Evolutionary conservation across 2,797 vertebrate genomes (phyloP).

Genomic region (Acanthopagrus latus): DNA sequence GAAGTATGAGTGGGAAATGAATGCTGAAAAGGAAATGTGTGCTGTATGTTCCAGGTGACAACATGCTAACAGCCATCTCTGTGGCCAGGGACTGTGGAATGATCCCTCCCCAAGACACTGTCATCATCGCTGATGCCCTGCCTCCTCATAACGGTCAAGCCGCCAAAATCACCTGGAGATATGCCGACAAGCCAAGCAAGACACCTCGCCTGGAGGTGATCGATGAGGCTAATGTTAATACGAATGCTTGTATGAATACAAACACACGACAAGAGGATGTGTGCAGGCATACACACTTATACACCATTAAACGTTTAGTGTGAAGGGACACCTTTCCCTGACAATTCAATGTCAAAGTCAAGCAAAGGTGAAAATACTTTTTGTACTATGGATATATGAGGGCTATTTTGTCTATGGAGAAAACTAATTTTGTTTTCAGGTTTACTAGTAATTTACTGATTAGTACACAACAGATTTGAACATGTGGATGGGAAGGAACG

Average conservation of each 20-base stretch:
- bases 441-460: not conserved
- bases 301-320: not conserved
- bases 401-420: too few species aligned
- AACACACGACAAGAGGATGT: not conserved
- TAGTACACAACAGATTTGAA: not conserved
- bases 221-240: not conserved
- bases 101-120: conserved; percentile 94
- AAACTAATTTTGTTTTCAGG: too few species aligned
- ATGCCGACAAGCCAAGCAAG: conserved; percentile 91
- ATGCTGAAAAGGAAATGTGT: not conserved
- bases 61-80: conserved; percentile 98
- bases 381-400: too few species aligned
- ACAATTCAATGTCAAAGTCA: not conserved
- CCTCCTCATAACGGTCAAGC: conserved; percentile 94
- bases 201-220: conserved; percentile 88
- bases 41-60: conserved; percentile 88
- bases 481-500: not conserved
- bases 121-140: conserved; percentile 96
- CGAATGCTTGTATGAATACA: not conserved
- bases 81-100: conserved; percentile 98
- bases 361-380: not conserved
- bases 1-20: not conserved
- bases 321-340: not conserved
- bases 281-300: not conserved
- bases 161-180: conserved; percentile 97